Base-by-base conservation (phyloP, 2,113 vertebrate genomes). In the Proteles cristata region DNA sequence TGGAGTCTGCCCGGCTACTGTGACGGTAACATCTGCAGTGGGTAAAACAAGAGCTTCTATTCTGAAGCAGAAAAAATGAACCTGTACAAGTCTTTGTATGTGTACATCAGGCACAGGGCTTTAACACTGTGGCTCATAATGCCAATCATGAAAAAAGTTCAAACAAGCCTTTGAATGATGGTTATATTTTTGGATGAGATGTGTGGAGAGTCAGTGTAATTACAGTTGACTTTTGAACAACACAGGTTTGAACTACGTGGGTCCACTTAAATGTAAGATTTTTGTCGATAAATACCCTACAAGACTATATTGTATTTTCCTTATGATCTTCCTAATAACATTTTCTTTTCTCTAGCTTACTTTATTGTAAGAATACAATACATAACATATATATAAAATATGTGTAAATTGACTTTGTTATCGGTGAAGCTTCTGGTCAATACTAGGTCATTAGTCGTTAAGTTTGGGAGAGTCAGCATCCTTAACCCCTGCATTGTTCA, bases 81-180 rank as follows among this genome's bases (percentile, higher is more conserved):
- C 0, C 0, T 2, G 28, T 53, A 33, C 31, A 31, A 45, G 4
- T n/a, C 58, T 23, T 0, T 55, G 16, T 39, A 14, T 39, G 6
- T 1, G 2, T 1, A 55, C 7, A 8, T 7, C 31, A 16, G 3
- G 6, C 2, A 4, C 19, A 71, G 9, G 28, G n/a, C n/a, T 31
- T 71, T 83, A 82, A 58, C 55, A 11, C 19, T 50, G 8, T 50
- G 8, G 25, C 35, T 45, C 11, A 9, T 17, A 93, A 90, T 28
- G 48, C 43, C 92, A 93, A 74, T 66, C 73, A 63, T n/a, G 14
- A 69, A 8, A 85, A 96, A 83, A 95, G 33, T 58, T 96, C 58
- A 69, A 83, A 83, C 25, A 84, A n/a, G 63, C 14, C 88, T 77
- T 93, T 77, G n/a, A 93, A 81, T 7, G 95, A 81, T 39, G 9